phyloP scores from a whole-genome alignment of 2,888 invertebrate species.

The Tenthredo scrophulariae region DNA sequence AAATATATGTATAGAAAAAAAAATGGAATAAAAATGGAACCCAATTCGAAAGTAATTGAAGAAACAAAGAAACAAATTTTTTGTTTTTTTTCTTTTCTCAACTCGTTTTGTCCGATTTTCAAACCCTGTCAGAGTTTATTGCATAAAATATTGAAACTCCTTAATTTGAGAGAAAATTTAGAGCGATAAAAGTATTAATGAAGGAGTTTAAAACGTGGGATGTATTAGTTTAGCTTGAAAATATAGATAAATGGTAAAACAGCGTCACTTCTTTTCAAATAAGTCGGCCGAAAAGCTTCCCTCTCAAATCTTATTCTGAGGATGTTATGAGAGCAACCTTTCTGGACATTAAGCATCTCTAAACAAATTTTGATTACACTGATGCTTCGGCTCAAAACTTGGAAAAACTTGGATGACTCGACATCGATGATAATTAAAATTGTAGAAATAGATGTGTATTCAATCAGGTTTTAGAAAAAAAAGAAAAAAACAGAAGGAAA shows the following conservation, averaged over 20 bases:
- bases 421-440: too few relatives aligned
- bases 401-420: background rate
- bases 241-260: background rate
- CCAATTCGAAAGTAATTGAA: too few relatives aligned
- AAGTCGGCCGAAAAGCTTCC: background rate
- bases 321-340: background rate
- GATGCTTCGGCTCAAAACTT: background rate
- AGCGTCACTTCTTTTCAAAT: background rate
- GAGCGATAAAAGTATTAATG: too few relatives aligned
- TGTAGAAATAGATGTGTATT: background rate
- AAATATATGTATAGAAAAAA: too few relatives aligned
- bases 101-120: background rate
- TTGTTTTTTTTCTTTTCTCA: background rate
- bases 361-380: background rate
- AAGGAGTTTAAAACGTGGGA: too few relatives aligned
- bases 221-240: too few relatives aligned
- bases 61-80: background rate
- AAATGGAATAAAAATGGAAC: too few relatives aligned
- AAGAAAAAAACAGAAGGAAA: slow-evolving; percentile 13
- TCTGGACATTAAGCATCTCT: background rate
- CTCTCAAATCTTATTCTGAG: background rate
- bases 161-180: too few relatives aligned
- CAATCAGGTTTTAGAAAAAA: background rate
- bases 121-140: background rate
- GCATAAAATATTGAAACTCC: too few relatives aligned